Evolutionary conservation across 2,113 vertebrate species (phyloP).

Genomic region (Sphaerodactylus townsendi): DNA sequence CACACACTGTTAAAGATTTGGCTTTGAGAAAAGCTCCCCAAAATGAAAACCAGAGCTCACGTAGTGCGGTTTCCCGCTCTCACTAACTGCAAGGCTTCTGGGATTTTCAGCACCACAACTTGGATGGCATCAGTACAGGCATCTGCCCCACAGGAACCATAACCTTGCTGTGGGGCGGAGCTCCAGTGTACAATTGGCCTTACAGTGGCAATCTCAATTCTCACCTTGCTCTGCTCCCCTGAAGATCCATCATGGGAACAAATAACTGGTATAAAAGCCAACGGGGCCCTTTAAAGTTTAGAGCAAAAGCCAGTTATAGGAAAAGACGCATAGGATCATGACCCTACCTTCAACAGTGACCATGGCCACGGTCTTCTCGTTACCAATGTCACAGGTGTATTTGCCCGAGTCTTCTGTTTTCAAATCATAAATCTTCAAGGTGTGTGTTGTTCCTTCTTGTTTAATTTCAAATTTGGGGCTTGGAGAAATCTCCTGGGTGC

Average conservation of each 20-base stretch:
- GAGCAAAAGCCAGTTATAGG: background rate
- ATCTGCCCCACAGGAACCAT: too few relatives aligned
- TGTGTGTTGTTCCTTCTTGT: conserved; percentile 67
- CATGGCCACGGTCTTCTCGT: conserved; percentile 73
- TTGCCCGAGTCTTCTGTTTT: conserved; percentile 75
- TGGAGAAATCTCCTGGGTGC: conserved; percentile 62
- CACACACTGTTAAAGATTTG: too few relatives aligned
- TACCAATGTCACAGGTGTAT: conserved; percentile 78
- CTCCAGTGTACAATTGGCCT: background rate
- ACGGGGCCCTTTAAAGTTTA: background rate
- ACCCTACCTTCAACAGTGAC: conserved; percentile 77
- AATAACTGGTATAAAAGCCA: background rate
- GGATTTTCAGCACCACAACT: too few relatives aligned
- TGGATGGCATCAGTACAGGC: too few relatives aligned
- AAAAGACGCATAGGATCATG: background rate
- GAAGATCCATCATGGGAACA: background rate
- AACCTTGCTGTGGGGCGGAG: too few relatives aligned
- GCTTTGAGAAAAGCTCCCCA: too few relatives aligned
- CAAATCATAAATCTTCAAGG: conserved; percentile 70
- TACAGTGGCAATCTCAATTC: background rate
- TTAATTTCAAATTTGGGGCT: conserved; percentile 78
- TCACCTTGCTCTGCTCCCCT: background rate
- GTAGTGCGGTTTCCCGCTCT: too few relatives aligned
- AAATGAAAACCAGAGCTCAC: too few relatives aligned
- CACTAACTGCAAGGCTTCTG: too few relatives aligned